Evolutionary conservation across 1,140 invertebrate species (phyloP).

Genomic region (Drosophila varians): DNA sequence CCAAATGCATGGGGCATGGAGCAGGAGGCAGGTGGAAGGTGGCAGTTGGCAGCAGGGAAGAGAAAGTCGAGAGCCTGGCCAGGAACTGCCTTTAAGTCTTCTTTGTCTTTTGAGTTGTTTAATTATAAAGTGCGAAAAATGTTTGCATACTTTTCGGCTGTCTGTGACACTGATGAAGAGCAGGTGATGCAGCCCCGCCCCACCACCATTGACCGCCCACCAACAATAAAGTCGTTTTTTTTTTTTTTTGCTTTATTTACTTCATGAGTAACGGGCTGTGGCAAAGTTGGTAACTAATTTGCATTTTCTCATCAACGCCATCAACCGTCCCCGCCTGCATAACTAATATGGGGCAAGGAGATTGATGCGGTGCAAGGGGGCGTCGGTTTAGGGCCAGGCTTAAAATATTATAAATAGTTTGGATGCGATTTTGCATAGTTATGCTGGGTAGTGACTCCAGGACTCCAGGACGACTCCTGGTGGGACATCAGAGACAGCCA

Average conservation of each 20-base stretch:
- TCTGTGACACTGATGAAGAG: conserved; percentile 75
- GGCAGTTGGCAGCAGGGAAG: no score
- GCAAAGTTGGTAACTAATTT: conserved; percentile 79
- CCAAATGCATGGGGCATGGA: neutral
- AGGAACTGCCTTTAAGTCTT: conserved; percentile 53
- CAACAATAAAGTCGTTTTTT: conserved; percentile 19
- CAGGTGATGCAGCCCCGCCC: conserved; percentile 52
- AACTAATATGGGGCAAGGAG: conserved; percentile 56
- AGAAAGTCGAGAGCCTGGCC: neutral
- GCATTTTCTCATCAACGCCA: conserved; percentile 78
- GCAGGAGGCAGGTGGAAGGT: no score
- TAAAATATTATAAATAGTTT: conserved; percentile 74
- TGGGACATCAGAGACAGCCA: neutral
- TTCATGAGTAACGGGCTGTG: conserved; percentile 41
- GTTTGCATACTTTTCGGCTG: conserved; percentile 77
- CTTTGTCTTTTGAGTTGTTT: conserved; percentile 76
- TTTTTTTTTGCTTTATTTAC: conserved; percentile 53
- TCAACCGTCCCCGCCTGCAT: conserved; percentile 71
- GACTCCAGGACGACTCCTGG: no score
- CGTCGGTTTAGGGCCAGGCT: conserved; percentile 18
- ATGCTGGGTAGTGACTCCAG: neutral
- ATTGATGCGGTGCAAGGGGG: conserved; percentile 6
- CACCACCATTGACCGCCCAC: neutral
- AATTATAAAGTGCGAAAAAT: conserved; percentile 82
- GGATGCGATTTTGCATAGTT: conserved; percentile 66